A percentile compares a stretch with the other conserved stretches of the same genome.
These are phyloP conservation scores for Bergia sp. DNA, from an alignment of 92 coral and sea anemone genomes.

Conservation along the genomic window DNA sequence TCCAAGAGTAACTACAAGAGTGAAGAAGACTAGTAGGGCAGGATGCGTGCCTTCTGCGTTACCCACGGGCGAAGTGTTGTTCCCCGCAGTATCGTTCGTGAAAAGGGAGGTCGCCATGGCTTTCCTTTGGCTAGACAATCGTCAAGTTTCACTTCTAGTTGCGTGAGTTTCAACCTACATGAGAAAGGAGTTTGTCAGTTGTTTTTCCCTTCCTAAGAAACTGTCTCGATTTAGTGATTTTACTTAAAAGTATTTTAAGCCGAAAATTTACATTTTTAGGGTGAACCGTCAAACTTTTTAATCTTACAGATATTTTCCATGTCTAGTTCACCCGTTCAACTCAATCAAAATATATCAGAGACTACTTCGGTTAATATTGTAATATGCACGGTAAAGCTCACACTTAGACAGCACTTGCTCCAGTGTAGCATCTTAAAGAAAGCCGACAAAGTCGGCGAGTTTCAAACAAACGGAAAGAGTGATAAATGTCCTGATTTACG, in stretches of 20 bases:
- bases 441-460: no score
- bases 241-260: neutral
- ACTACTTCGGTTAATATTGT: no score
- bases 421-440: no score
- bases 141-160: neutral
- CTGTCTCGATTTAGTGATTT: neutral
- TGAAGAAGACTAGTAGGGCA: slow-evolving; percentile 1
- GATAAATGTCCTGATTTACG: no score
- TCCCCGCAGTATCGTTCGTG: neutral
- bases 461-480: no score
- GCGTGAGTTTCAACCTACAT: neutral
- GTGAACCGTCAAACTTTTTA: no score
- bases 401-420: no score
- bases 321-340: no score
- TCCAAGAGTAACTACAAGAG: slow-evolving; percentile 60
- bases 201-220: no score
- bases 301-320: no score
- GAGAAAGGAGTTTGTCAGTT: neutral
- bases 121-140: neutral
- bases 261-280: neutral
- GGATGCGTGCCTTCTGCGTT: neutral
- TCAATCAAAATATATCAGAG: no score
- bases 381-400: no score
- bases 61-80: neutral
- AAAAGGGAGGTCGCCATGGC: neutral